Percentiles rank a stretch among this genome's conserved stretches.
Conservation (phyloP, 2,888 invertebrate genomes). For the Deilephila porcellus region DNA sequence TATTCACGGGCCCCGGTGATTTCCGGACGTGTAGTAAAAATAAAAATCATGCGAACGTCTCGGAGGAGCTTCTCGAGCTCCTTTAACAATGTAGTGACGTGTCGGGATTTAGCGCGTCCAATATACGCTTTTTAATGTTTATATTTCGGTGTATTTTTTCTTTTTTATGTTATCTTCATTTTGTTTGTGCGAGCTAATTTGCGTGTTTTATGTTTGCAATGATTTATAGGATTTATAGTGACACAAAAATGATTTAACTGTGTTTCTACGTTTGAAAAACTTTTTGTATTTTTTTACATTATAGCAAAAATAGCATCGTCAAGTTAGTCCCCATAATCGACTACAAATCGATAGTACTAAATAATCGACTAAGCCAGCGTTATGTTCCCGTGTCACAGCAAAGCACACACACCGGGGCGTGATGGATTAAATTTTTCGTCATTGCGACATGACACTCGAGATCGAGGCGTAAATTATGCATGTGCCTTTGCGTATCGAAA, state of each 20-base stretch:
- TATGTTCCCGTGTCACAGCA: neutral
- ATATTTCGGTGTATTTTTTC: constrained; percentile 2
- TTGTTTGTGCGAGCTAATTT: neutral
- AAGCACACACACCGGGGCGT: constrained; percentile 35
- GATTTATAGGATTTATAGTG: constrained; percentile 7
- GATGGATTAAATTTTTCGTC: constrained; percentile 80
- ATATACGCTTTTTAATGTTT: constrained; percentile 22
- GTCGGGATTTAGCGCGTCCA: constrained; percentile 21
- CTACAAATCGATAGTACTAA: neutral
- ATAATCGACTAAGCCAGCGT: neutral
- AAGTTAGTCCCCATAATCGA: neutral
- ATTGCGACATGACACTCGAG: constrained; percentile 69
- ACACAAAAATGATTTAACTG: neutral
- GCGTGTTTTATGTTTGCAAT: constrained; percentile 1
- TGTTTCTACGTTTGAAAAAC: neutral
- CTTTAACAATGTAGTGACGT: constrained; percentile 26
- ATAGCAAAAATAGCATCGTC: neutral
- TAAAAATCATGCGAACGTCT: constrained; percentile 74
- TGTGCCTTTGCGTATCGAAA: constrained; percentile 50
- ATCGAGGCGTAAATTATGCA: constrained; percentile 73
- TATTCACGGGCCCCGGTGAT: constrained; percentile 80
- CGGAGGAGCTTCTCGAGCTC: constrained; percentile 46
- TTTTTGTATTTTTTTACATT: neutral
- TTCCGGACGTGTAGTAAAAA: constrained; percentile 78
- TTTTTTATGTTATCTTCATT: neutral